phyloP scores from a whole-genome alignment of 1,140 invertebrate genomes.

The Amyelois transitella region DNA sequence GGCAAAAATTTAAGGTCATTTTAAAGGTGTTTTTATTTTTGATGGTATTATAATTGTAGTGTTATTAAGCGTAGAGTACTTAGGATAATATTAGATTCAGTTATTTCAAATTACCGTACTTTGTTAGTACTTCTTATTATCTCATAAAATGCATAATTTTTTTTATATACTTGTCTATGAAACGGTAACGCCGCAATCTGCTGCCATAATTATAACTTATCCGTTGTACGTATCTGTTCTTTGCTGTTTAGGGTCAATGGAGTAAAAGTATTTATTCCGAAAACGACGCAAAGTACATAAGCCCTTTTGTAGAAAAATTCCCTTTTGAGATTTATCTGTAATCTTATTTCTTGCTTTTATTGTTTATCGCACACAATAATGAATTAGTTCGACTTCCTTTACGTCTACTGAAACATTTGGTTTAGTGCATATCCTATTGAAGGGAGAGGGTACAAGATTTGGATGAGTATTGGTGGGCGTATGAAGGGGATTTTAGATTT shows the following conservation, averaged over 20 bases:
- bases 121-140: no score
- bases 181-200: no score
- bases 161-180: no score
- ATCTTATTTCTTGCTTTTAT: constrained; percentile 55
- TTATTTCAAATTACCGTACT: no score
- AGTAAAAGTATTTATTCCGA: constrained; percentile 38
- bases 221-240: neutral
- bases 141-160: no score
- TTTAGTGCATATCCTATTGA: constrained; percentile 44
- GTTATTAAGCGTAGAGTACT: no score
- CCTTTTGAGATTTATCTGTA: constrained; percentile 51
- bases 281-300: constrained; percentile 56
- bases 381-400: constrained; percentile 61
- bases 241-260: neutral
- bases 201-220: neutral
- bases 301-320: constrained; percentile 40
- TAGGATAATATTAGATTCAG: no score
- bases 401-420: constrained; percentile 60
- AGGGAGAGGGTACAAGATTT: constrained; percentile 42
- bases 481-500: constrained; percentile 52
- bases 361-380: constrained; percentile 52
- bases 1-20: no score
- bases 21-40: no score
- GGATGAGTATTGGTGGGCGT: constrained; percentile 56
- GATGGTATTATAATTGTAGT: no score